Evolutionary conservation across 2,113 vertebrate genomes (phyloP).

Genomic region (Periophthalmus modestus): DNA sequence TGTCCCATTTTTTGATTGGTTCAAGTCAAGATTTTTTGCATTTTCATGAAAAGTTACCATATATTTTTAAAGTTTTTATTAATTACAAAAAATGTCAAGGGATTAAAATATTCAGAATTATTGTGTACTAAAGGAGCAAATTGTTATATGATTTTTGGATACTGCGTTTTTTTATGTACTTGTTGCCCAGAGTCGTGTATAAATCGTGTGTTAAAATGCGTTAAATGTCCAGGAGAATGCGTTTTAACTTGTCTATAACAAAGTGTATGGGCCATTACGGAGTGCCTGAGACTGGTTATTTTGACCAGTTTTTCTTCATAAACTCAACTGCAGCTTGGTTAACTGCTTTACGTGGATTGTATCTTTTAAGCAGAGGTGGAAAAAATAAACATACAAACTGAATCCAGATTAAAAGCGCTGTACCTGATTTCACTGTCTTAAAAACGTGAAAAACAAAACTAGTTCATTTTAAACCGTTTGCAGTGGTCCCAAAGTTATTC

Average conservation of each 20-base stretch:
- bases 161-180: background rate
- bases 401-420: background rate
- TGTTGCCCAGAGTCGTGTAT: background rate
- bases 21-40: no score
- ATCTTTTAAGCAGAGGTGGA: conserved; percentile 2
- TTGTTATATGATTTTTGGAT: background rate
- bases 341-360: background rate
- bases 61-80: background rate
- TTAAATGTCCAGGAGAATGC: no score
- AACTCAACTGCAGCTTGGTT: background rate
- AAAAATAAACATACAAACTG: background rate
- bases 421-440: no score
- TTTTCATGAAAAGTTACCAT: no score
- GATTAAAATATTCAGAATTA: background rate
- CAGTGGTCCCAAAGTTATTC: no score
- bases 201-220: no score
- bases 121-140: background rate
- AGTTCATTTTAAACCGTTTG: no score
- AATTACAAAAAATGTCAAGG: background rate
- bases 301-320: no score
- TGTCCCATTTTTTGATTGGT: background rate
- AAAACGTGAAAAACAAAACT: no score
- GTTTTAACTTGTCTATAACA: background rate
- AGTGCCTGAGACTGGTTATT: conserved; percentile 6
- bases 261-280: background rate